A percentile compares a stretch with the other conserved stretches of the same genome.
phyloP scores from a whole-genome alignment of 2,888 invertebrate genomes.

The Drosophila lacicola region DNA sequence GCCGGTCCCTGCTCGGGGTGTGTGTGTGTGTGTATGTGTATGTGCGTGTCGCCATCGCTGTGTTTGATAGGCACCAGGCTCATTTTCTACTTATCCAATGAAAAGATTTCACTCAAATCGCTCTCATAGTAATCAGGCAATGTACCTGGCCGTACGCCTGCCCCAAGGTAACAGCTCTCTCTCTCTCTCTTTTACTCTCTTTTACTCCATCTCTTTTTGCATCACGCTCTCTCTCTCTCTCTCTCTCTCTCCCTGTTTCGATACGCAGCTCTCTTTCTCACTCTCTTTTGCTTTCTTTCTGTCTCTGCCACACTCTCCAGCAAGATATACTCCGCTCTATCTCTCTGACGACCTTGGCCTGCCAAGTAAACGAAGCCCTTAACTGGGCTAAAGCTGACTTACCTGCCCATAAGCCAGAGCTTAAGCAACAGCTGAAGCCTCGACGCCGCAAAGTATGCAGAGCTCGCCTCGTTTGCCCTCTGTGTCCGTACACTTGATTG shows the following conservation, averaged over 20 bases:
- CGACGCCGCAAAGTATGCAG: constrained; percentile 42
- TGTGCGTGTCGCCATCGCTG: constrained; percentile 56
- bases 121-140: constrained; percentile 35
- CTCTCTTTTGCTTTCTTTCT: constrained; percentile 8
- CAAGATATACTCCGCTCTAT: neutral
- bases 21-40: constrained; percentile 8
- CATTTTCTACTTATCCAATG: constrained; percentile 50
- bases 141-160: constrained; percentile 31
- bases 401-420: neutral
- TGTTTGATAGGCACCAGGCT: constrained; percentile 33
- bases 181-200: constrained; percentile 11
- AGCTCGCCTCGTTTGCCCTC: neutral
- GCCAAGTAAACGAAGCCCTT: neutral
- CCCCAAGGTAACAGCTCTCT: constrained; percentile 19
- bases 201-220: constrained; percentile 1
- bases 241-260: neutral
- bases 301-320: neutral
- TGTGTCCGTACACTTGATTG: neutral
- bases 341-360: constrained; percentile 32
- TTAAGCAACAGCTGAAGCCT: neutral
- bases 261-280: neutral
- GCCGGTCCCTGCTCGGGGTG: constrained; percentile 41
- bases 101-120: constrained; percentile 58
- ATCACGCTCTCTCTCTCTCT: constrained; percentile 23
- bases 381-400: neutral